Conservation (phyloP, 92 coral and sea anemone genomes). For the Galaxea fascicularis region DNA sequence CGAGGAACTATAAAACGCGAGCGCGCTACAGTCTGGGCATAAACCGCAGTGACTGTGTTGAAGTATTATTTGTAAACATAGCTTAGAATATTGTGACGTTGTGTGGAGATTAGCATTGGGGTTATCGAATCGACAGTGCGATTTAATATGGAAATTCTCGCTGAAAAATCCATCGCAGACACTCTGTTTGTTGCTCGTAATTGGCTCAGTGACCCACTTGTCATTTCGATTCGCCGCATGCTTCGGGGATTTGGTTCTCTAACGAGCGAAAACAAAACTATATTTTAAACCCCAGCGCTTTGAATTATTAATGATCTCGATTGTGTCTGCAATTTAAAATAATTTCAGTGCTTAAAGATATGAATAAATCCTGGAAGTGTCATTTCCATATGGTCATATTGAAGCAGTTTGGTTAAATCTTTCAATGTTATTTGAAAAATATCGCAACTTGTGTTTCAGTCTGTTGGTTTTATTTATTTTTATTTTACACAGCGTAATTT, state of each 20-base stretch:
- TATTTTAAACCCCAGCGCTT: slow-evolving; percentile 14
- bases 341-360: slow-evolving; percentile 14
- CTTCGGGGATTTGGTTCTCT: not conserved
- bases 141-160: slow-evolving; percentile 7
- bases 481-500: not conserved
- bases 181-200: not conserved
- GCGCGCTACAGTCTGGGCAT: slow-evolving; percentile 17
- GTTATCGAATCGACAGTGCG: slow-evolving; percentile 11
- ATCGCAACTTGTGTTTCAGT: too few species aligned
- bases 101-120: slow-evolving; percentile 23
- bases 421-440: not conserved
- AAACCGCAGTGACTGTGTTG: slow-evolving; percentile 17
- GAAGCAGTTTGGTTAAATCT: not conserved
- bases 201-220: not conserved
- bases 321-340: slow-evolving; percentile 27
- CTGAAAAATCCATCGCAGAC: not conserved
- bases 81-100: slow-evolving; percentile 44
- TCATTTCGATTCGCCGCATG: not conserved
- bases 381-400: slow-evolving; percentile 33
- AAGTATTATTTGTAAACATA: slow-evolving; percentile 36
- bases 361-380: not conserved
- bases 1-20: not conserved
- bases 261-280: not conserved
- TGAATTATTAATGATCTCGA: slow-evolving; percentile 44
- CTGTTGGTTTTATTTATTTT: not conserved